Base-by-base conservation (phyloP, 2,888 invertebrate genomes). In the Glaucopsyche alexis region DNA sequence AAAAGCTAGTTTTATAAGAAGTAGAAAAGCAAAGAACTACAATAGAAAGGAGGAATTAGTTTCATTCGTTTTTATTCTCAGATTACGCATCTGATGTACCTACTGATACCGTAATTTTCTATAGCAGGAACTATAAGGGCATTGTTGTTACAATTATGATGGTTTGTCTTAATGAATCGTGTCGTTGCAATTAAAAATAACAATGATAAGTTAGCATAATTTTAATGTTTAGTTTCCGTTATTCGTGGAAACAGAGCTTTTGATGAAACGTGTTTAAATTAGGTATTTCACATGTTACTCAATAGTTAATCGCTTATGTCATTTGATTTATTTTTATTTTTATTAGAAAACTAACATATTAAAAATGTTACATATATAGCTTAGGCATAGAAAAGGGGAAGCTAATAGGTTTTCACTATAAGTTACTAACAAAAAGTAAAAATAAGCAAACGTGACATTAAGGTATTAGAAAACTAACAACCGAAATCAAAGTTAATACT, bases 151-250 rank as follows among this genome's bases (percentile, higher is more conserved):
- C 14, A 16, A 29, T 69, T 69, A 49, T 66, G 42, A 66, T 14
- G 42, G 42, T 16, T 55, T 42, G 40, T 66, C 42, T 42, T 66
- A 66, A 66, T 66, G 40, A 42, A 66, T 29, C 60, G 29, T 55
- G 55, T 52, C 29, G 29, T 55, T 55, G 55, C 29, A 60, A 60
- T 60, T 55, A 16, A 60, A 65, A 65, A 65, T 3, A 14, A 66
- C 66, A 66, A 66, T 66, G 66, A 66, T 42, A 66, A 9, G n/a
- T 66, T 42, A n/a, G 42, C 66, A 42, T 65, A 14, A 40, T 66
- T 66, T 66, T 16, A 13, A 29, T 38, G 29, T 60, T 1, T 14
- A 7, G 60, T 60, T 60, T 60, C 29, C 19, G 16, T 38, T 60
- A 60, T 60, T 60, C 16, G 60, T 29, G 60, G 60, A 60, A 38